Evolutionary conservation across 2,888 invertebrate genomes (phyloP), one percentile per base, ranked within the genome.

Genomic region (Caenorhabditis angaria): DNA sequence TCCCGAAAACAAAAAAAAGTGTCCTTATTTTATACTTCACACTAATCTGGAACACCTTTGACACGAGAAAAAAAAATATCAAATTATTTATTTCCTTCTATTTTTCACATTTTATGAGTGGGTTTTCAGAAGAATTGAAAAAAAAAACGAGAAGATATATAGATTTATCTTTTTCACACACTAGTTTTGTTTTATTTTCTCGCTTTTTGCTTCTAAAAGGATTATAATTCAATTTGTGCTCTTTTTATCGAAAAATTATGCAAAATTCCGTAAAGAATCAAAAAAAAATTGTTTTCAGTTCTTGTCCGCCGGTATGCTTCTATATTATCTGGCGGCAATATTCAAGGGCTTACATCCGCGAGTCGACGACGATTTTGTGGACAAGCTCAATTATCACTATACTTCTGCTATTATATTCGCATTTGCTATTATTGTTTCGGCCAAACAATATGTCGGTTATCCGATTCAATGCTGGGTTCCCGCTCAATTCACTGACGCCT

Each of bases 401-500:
- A 87, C 87, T 56, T 88, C 87, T 58, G 87, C 87, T 63, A 88
- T 87, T 65, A 87, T 87, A 70, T 87, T 87, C 68, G 88, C 87
- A 12, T 87, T 87, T 76, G 87, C 87, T 56, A 88, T 87, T 55
- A 89, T 87, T 87, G 90, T 88, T 27, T 87, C 87, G 29, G 87
- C 87, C 50, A 87, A 87, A 71, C 87, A 87, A 77, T 87, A 88
- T 74, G 87, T 87, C 70, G 85, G 87, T 51, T 87, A 87, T 76
- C 87, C 87, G 6, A 87, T 87, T 69, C 87, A 87, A 69, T 87
- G 87, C 70, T 90, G 90, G 90, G 89, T 89, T 74, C 90, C 90
- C 5, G 89, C 89, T 1, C 89, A 89, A 81, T 90, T 90, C 84
- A 88, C 89, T 60, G 89, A 89, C 76, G 87, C 87, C 50, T 87